Evolutionary conservation across 2,888 invertebrate genomes (phyloP), one percentile per base, ranked within the genome.

Genomic region (Apodemia duryi): DNA sequence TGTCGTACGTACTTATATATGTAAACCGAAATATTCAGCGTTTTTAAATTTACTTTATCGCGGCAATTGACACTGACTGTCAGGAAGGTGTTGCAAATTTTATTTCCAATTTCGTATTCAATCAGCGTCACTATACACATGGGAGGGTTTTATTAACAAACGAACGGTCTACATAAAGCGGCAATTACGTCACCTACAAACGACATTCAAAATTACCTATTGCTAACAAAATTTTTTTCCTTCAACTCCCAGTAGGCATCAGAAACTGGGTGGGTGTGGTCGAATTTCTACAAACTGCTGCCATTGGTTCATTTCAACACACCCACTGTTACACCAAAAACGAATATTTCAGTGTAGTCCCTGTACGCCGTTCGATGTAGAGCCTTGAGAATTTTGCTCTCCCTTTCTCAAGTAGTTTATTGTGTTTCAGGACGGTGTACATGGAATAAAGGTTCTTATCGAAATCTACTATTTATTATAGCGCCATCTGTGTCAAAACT

Each of bases 221-320:
- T 82, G 83, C 84, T 78, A 86, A 85, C 84, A 88, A 49, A 49
- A 80, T 85, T 88, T 86, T 88, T 85, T 84, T 77, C 81, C 79
- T 81, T 72, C 84, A 89, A 90, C 72, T 91, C 91, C 91, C 91
- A 75, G 91, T 91, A 91, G 91, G 91, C 91, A 91, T 85, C 78
- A 82, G 82, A 84, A 88, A 88, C 85, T 78, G 78, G 80, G 81
- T 90, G 81, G 90, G 91, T 79, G 91, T 89, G 88, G 85, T 80
- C 82, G 73, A 69, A 66, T 69, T 69, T 71, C 67, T 64, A 65
- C 69, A 76, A 79, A 79, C 81, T 81, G 78, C 83, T 83, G 86
- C 86, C 81, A 92, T 89, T 90, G 89, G 91, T 73, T 72, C 79
- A 69, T 68, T 62, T 67, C 73, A 75, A 82, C 80, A 89, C 91